phyloP scores from a whole-genome alignment of 2,113 vertebrate species.

The Channa maculata region DNA sequence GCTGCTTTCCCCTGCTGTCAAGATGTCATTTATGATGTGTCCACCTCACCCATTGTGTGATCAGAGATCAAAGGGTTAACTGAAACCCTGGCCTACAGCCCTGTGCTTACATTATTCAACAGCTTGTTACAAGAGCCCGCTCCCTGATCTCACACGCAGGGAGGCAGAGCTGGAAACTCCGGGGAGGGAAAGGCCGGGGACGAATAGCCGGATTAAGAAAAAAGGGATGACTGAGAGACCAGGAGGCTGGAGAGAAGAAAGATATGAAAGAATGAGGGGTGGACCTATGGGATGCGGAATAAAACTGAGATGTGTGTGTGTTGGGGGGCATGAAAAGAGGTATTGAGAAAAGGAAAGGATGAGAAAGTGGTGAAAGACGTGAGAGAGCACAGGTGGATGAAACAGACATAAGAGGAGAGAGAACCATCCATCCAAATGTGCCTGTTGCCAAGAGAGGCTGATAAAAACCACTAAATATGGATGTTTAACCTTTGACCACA shows the following conservation, averaged over 20 bases:
- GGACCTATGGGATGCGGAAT: constrained; percentile 34
- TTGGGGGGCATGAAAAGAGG: constrained; percentile 68
- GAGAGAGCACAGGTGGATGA: constrained; percentile 64
- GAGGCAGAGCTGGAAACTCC: constrained; percentile 66
- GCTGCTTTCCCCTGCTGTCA: constrained; percentile 57
- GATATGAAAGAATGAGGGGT: constrained; percentile 49
- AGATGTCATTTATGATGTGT: constrained; percentile 67
- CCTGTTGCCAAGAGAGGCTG: constrained; percentile 49
- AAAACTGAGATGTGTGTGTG: constrained; percentile 13
- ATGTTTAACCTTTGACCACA: constrained; percentile 56
- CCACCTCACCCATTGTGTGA: constrained; percentile 68
- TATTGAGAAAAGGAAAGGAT: constrained; percentile 73
- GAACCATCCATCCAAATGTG: constrained; percentile 37
- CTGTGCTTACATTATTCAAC: constrained; percentile 80
- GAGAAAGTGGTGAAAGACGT: constrained; percentile 74
- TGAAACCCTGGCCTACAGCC: constrained; percentile 75
- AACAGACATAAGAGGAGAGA: constrained; percentile 8
- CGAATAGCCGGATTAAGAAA: constrained; percentile 69
- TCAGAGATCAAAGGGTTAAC: constrained; percentile 81
- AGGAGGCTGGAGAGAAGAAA: constrained; percentile 55
- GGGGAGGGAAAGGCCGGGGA: constrained; percentile 62
- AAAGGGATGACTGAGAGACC: constrained; percentile 55
- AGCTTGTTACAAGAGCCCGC: constrained; percentile 80
- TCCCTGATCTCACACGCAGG: constrained; percentile 74
- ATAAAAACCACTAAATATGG: constrained; percentile 44